These are phyloP conservation scores for Poecilia gillii DNA, from an alignment of 2,797 vertebrate genomes.

Conservation along the genomic window DNA sequence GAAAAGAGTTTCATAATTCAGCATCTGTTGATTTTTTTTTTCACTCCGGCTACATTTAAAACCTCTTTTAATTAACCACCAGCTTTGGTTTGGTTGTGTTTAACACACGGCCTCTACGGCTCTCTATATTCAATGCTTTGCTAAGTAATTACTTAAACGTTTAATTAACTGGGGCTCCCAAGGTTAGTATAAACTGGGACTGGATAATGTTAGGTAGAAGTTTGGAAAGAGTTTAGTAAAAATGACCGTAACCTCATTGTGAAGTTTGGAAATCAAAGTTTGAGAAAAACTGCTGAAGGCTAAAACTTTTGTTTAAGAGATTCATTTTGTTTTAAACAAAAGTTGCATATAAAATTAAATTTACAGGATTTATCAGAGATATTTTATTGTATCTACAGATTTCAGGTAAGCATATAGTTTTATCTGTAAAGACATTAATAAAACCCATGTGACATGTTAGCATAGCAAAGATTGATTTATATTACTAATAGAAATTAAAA, in stretches of 20 bases:
- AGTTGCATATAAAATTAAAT: rapidly evolving
- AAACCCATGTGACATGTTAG: neutral
- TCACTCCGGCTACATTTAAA: conserved; percentile 35
- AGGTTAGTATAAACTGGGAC: conserved; percentile 17
- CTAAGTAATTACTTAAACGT: conserved; percentile 63
- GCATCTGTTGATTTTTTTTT: conserved; percentile 18
- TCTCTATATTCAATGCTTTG: conserved; percentile 51
- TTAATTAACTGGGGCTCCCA: conserved; percentile 57
- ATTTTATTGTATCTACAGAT: neutral
- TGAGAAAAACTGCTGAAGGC: conserved; percentile 50
- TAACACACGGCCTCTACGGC: conserved; percentile 46
- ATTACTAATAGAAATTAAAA: neutral
- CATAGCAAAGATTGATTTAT: neutral
- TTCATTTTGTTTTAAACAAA: neutral
- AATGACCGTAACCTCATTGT: conserved; percentile 7
- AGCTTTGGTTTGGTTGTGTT: conserved; percentile 47
- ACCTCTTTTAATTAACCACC: conserved; percentile 66
- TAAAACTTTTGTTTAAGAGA: conserved; percentile 22
- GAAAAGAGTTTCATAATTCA: neutral
- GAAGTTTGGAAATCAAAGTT: conserved; percentile 57
- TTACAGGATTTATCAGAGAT: neutral
- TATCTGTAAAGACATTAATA: neutral
- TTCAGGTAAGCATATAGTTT: neutral
- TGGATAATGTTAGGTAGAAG: conserved; percentile 6
- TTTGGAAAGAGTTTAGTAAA: conserved; percentile 19